phyloP scores from a whole-genome alignment of 2,888 invertebrate genomes.

The Hyalella azteca region DNA sequence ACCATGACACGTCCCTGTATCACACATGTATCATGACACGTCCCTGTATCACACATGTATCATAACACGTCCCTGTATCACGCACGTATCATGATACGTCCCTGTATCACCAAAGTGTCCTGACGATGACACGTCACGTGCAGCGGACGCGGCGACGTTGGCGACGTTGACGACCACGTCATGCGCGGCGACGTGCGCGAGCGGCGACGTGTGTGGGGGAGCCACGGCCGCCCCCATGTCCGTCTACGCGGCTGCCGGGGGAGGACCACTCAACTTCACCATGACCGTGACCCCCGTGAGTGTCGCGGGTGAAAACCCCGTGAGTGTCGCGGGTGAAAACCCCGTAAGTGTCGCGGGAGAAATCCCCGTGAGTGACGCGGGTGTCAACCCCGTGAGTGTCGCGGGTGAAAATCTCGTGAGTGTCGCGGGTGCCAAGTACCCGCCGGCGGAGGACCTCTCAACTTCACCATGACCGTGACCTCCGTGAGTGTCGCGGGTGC shows the following conservation, averaged over 20 bases:
- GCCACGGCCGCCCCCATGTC: conserved; percentile 11
- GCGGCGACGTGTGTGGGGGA: not conserved
- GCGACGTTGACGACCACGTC: not conserved
- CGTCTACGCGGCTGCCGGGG: conserved; percentile 18
- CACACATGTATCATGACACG: not conserved
- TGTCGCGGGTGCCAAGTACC: not conserved
- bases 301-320: not conserved
- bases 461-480: not conserved
- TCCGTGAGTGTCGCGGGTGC: not conserved
- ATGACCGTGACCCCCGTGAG: not conserved
- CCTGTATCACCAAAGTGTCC: not conserved
- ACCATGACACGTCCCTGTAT: not conserved
- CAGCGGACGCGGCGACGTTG: not conserved
- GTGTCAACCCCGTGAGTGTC: not conserved
- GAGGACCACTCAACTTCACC: conserved; percentile 23
- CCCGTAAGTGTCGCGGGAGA: not conserved
- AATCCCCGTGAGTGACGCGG: not conserved
- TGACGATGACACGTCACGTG: not conserved
- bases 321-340: not conserved
- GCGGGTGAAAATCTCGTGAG: not conserved
- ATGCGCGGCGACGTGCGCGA: not conserved
- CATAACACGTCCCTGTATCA: not conserved
- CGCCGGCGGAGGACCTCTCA: too few species aligned
- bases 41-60: not conserved
- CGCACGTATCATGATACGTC: not conserved